Evolutionary conservation across 2,113 vertebrate species (phyloP).

Genomic region (Corydoras sp.): DNA sequence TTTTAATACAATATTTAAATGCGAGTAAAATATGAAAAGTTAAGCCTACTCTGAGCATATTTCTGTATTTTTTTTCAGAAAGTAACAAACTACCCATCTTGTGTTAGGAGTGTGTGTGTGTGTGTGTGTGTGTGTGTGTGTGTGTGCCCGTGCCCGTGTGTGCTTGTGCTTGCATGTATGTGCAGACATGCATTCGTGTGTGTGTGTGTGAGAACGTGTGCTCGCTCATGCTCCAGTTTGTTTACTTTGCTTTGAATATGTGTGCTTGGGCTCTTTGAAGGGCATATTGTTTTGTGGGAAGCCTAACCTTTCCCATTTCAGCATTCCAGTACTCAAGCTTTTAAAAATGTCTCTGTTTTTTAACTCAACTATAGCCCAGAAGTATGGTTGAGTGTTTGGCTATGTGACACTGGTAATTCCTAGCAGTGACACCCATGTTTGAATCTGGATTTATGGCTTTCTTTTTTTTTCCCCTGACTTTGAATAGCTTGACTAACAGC

Average conservation of each 20-base stretch:
- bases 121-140: too few relatives aligned
- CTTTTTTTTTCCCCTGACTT: conserved; percentile 1
- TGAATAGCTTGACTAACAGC: background rate
- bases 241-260: conserved; percentile 6
- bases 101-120: too few relatives aligned
- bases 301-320: conserved; percentile 12
- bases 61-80: too few relatives aligned
- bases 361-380: conserved; percentile 29
- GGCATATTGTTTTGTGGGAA: conserved; percentile 27
- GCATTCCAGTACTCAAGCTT: conserved; percentile 17
- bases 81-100: too few relatives aligned
- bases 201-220: background rate
- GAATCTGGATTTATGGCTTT: conserved; percentile 2
- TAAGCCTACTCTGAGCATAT: too few relatives aligned
- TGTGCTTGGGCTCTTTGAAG: conserved; percentile 4
- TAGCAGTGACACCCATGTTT: conserved; percentile 23
- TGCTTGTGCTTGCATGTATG: too few relatives aligned
- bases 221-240: conserved; percentile 7
- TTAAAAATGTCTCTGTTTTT: conserved; percentile 34
- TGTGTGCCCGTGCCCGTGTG: too few relatives aligned
- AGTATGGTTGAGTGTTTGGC: too few relatives aligned
- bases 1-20: background rate
- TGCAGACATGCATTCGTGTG: too few relatives aligned
- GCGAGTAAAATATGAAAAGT: too few relatives aligned
- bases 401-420: conserved; percentile 19